These are phyloP conservation scores for Anguilla japonica DNA, from an alignment of 2,113 vertebrate genomes.

Conservation along the genomic window DNA sequence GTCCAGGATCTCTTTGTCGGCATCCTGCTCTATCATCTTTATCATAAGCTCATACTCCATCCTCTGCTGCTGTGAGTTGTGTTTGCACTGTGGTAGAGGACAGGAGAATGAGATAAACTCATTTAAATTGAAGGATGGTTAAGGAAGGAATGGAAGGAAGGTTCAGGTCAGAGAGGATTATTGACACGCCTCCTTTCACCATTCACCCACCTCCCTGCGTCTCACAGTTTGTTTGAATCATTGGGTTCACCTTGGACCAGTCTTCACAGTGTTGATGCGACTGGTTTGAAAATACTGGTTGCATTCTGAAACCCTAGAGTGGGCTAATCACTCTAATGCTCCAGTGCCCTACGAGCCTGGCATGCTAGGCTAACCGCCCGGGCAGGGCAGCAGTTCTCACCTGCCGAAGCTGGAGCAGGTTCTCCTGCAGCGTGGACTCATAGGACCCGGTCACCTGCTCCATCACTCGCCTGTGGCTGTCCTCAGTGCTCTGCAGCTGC, in stretches of 20 bases:
- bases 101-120: not conserved
- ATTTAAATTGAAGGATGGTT: no score
- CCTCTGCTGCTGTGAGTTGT: slow-evolving; percentile 69
- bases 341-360: no score
- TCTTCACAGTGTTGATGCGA: no score
- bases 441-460: slow-evolving; percentile 76
- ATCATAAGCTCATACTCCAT: slow-evolving; percentile 74
- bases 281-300: no score
- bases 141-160: not conserved
- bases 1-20: slow-evolving; percentile 76
- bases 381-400: slow-evolving; percentile 52
- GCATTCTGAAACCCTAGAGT: no score
- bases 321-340: no score
- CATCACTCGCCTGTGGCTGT: slow-evolving; percentile 67
- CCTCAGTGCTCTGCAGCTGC: slow-evolving; percentile 71
- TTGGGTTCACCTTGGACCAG: no score
- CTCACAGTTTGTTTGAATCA: no score
- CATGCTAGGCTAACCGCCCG: not conserved
- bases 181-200: no score
- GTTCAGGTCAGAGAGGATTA: no score
- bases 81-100: slow-evolving; percentile 67
- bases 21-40: slow-evolving; percentile 84
- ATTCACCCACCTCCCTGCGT: no score
- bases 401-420: slow-evolving; percentile 72
- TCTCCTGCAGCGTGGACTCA: slow-evolving; percentile 79